Conservation (phyloP, 2,113 vertebrate species). For the Poicephalus gulielmi region DNA sequence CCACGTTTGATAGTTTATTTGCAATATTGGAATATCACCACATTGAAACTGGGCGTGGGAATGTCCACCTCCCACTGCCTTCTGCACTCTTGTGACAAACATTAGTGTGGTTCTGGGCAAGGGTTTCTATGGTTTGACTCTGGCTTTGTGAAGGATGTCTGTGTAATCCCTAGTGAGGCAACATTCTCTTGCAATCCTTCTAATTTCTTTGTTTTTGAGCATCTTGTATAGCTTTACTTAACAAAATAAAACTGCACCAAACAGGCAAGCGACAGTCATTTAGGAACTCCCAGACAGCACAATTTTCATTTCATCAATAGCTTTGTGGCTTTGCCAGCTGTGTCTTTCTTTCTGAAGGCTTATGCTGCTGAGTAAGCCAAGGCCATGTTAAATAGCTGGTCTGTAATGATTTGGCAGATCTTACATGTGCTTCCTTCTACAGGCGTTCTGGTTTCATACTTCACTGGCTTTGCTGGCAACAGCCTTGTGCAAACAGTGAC, state of each 20-base stretch:
- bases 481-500: conserved; percentile 36
- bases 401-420: conserved; percentile 67
- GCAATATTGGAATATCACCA: neutral
- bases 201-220: conserved; percentile 32
- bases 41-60: neutral
- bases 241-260: conserved; percentile 6
- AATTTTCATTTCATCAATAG: conserved; percentile 45
- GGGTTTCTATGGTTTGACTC: conserved; percentile 18
- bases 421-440: conserved; percentile 27
- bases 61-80: neutral
- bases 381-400: conserved; percentile 46
- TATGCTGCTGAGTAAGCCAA: conserved; percentile 67
- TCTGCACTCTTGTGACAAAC: neutral
- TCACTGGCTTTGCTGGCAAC: conserved; percentile 54
- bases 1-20: neutral
- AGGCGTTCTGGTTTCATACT: conserved; percentile 48
- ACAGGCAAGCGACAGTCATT: neutral
- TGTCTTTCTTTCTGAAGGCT: conserved; percentile 36
- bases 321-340: conserved; percentile 55
- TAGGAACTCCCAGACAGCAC: conserved; percentile 20
- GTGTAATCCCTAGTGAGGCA: conserved; percentile 16
- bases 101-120: neutral
- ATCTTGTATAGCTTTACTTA: conserved; percentile 38
- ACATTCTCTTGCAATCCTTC: neutral
- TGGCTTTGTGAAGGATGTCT: conserved; percentile 2